Percentiles rank a stretch among this genome's conserved stretches.
Evolutionary conservation across 2,888 invertebrate genomes (phyloP).

Genomic region (Orthonevra nobilis): DNA sequence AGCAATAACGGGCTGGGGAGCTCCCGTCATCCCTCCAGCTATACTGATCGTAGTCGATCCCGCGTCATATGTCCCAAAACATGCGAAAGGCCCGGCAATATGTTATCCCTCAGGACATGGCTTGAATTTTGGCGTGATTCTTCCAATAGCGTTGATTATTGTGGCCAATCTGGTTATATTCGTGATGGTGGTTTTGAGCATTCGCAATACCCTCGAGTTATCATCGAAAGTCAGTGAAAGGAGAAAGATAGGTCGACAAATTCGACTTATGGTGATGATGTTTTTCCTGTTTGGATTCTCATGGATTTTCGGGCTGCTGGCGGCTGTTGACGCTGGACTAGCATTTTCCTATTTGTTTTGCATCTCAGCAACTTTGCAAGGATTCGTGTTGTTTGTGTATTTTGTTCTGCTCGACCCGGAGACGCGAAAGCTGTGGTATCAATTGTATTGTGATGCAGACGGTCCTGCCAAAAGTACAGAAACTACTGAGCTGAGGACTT

Average conservation of each 20-base stretch:
- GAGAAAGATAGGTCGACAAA: conserved; percentile 79
- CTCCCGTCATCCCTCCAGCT: conserved; percentile 82
- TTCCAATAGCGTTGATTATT: conserved; percentile 82
- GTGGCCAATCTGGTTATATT: conserved; percentile 82
- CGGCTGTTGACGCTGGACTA: conserved; percentile 80
- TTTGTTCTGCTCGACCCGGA: conserved; percentile 83
- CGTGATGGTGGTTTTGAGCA: conserved; percentile 81
- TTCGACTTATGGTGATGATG: conserved; percentile 82
- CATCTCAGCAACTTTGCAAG: conserved; percentile 83
- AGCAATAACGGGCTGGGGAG: conserved; percentile 84
- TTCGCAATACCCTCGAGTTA: conserved; percentile 77
- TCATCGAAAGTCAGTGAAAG: conserved; percentile 77
- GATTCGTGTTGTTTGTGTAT: conserved; percentile 84
- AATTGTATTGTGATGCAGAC: conserved; percentile 21
- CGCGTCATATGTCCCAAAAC: conserved; percentile 80
- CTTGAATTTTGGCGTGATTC: conserved; percentile 81
- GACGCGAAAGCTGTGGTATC: conserved; percentile 81
- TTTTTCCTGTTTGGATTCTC: conserved; percentile 84
- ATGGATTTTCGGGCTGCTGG: conserved; percentile 84
- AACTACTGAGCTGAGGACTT: conserved; percentile 18
- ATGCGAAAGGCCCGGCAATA: conserved; percentile 76
- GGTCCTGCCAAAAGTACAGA: conserved; percentile 61
- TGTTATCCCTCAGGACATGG: conserved; percentile 82
- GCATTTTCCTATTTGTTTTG: conserved; percentile 84
- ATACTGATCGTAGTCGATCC: conserved; percentile 80